Percentiles rank a stretch among this genome's conserved stretches.
These are phyloP conservation scores for Pipra filicauda DNA, from an alignment of 2,113 vertebrate genomes.

Conservation along the genomic window DNA sequence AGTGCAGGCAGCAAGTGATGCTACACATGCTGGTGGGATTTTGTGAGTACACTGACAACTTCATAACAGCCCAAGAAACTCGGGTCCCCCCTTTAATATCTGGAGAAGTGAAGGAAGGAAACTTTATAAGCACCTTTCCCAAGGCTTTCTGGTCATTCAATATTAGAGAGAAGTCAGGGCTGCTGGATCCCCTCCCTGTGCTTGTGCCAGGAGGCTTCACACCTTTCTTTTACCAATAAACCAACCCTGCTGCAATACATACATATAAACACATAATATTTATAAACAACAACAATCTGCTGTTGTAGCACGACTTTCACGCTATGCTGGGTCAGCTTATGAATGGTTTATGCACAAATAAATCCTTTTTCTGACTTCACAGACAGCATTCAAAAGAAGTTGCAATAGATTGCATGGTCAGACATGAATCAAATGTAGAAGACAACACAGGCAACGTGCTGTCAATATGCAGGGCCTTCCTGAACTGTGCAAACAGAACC, in stretches of 20 bases:
- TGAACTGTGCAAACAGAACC: accelerated
- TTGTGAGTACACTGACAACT: neutral
- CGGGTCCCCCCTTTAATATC: neutral
- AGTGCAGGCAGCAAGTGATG: accelerated
- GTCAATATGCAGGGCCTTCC: neutral
- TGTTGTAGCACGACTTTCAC: neutral
- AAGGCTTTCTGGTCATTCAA: neutral
- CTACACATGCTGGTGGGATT: neutral
- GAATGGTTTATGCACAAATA: neutral
- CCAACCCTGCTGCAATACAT: neutral
- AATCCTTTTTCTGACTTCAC: neutral
- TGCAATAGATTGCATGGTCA: neutral
- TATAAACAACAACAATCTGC: neutral
- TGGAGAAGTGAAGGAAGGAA: neutral
- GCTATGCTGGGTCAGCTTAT: neutral
- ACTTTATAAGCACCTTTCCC: neutral
- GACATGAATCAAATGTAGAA: accelerated
- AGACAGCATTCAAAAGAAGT: neutral
- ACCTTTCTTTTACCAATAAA: neutral
- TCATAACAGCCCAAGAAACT: neutral
- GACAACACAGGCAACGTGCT: accelerated
- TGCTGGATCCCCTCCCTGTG: neutral
- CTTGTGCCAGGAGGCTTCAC: neutral
- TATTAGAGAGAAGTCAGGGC: neutral
- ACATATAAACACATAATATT: neutral